Evolutionary conservation across 2,888 invertebrate species (phyloP).

Genomic region (Bimastos eiseni): DNA sequence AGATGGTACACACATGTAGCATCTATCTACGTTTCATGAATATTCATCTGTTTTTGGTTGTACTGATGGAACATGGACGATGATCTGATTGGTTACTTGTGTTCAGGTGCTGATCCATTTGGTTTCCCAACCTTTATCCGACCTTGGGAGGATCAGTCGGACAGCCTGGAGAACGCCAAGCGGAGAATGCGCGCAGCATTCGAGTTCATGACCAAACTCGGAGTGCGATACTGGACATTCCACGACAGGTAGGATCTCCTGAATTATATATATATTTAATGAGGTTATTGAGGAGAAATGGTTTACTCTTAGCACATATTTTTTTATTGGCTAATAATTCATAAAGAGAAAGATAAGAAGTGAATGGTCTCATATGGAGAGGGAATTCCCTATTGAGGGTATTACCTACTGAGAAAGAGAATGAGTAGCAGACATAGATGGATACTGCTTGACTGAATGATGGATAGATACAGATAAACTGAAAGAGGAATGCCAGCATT

Average conservation of each 20-base stretch:
- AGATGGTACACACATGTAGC: too few relatives aligned
- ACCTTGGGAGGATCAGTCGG: slow-evolving; percentile 69
- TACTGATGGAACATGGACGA: too few relatives aligned
- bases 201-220: slow-evolving; percentile 70
- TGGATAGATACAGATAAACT: neutral
- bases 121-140: slow-evolving; percentile 63
- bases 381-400: too few relatives aligned
- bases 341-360: too few relatives aligned
- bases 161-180: slow-evolving; percentile 68
- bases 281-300: neutral
- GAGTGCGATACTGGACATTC: slow-evolving; percentile 71
- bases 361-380: too few relatives aligned
- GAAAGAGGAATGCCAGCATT: neutral
- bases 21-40: too few relatives aligned
- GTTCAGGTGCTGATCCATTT: slow-evolving; percentile 63
- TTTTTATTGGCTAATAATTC: neutral
- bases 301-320: neutral
- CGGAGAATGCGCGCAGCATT: slow-evolving; percentile 69
- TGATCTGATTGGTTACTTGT: neutral
- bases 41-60: too few relatives aligned
- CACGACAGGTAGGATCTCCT: slow-evolving; percentile 65
- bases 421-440: too few relatives aligned
- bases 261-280: neutral
- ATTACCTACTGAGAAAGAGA: too few relatives aligned
- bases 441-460: too few relatives aligned